Base-by-base conservation (phyloP, 2,888 invertebrate genomes). In the Microchrysa polita region DNA sequence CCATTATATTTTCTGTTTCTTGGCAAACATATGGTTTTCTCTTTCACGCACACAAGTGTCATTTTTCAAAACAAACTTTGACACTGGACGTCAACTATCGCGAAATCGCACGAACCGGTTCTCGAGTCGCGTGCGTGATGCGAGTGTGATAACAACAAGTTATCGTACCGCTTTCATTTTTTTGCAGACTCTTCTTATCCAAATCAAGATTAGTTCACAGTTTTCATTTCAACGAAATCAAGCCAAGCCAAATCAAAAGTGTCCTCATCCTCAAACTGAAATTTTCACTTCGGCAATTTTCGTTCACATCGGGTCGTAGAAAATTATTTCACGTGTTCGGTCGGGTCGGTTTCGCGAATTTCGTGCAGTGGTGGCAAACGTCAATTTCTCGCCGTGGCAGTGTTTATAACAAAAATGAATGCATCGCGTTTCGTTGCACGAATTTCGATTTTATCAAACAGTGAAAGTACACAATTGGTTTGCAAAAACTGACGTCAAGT, bases 401-500 rank as follows among this genome's bases (percentile, higher is more conserved):
- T 34, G 67, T 34, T 67, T 40, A 42, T 57, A 55, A 55, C 55
- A 69, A 69, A 67, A 69, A 69, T 69, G 69, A 57, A 52, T 57
- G 34, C 55, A 40, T 57, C 52, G 55, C 9, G 23, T 34, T 34
- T 34, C 18, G 55, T 20, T 69, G 42, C 34, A 34, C 4, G 27
- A 7, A 20, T 48, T 42, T 44, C 18, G 12, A 65, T 9, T 65
- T 65, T 65, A 65, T 48, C 48, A 42, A 23, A 20, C 22, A 65
- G 44, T n/a, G 22, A 65, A 20, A 16, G 18, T 20, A 42, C 7
- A 1, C 18, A 48, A 48, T 65, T 53, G 78, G 77, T 79, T 77
- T 79, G 79, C 79, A 81, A 34, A 34, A 2, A 82, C 80, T 82
- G 82, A 82, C 82, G 79, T 77, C 4, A 79, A 77, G 76, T 78